Conservation (phyloP, 2,888 invertebrate species). For the Chromoteleia sp. region DNA sequence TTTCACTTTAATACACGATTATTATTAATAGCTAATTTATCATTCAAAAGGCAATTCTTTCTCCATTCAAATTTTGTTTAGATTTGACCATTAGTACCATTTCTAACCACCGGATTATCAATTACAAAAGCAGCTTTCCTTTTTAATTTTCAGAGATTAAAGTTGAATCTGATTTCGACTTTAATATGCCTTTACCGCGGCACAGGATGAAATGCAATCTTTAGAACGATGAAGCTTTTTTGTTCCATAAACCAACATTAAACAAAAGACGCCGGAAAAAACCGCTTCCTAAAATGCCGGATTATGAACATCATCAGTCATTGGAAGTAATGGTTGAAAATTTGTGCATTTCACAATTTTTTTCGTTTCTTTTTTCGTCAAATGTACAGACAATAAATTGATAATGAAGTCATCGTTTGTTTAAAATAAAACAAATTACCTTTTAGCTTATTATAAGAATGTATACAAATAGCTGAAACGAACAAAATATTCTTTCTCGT, state of each 20-base stretch:
- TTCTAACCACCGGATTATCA: neutral
- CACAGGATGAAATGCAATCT: slow-evolving; percentile 22
- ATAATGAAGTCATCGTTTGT: too few relatives aligned
- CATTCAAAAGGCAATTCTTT: too few relatives aligned
- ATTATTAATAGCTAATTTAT: too few relatives aligned
- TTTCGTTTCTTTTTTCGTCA: too few relatives aligned
- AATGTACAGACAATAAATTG: too few relatives aligned
- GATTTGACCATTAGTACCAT: too few relatives aligned
- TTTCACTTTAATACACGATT: too few relatives aligned
- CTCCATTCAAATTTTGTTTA: too few relatives aligned
- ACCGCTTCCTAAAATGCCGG: slow-evolving; percentile 33
- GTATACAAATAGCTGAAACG: too few relatives aligned
- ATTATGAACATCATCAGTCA: slow-evolving; percentile 37
- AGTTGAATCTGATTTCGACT: slow-evolving; percentile 2
- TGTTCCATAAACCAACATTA: slow-evolving; percentile 17
- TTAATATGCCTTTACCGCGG: slow-evolving; percentile 5
- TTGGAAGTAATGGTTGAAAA: slow-evolving; percentile 35
- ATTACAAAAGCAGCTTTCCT: neutral
- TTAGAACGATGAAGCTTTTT: slow-evolving; percentile 13
- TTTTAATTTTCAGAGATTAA: neutral
- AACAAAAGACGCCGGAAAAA: slow-evolving; percentile 24
- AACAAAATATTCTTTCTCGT: too few relatives aligned
- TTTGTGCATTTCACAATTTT: slow-evolving; percentile 7
- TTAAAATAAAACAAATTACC: too few relatives aligned
- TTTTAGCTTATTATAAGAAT: too few relatives aligned